Conservation (phyloP, 2,888 invertebrate genomes). For the Agapostemon virescens region DNA sequence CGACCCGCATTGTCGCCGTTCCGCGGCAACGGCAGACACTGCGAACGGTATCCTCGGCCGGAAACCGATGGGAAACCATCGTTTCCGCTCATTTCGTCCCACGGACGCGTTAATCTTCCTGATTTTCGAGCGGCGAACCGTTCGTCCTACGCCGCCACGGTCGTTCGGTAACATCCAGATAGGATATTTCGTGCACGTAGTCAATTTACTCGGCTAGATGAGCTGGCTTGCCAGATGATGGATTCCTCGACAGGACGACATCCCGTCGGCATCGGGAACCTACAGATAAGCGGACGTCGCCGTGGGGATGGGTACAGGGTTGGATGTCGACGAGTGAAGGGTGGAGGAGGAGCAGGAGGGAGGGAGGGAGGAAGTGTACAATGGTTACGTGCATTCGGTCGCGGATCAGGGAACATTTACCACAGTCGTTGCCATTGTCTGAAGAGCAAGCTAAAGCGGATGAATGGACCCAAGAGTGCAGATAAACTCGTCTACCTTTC, state of each 20-base stretch:
- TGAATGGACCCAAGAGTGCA: not conserved
- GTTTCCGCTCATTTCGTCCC: slow-evolving; percentile 51
- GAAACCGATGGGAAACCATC: slow-evolving; percentile 51
- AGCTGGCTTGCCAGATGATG: slow-evolving; percentile 65
- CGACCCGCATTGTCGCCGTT: not conserved
- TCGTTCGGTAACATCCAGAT: slow-evolving; percentile 48
- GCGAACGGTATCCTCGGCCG: slow-evolving; percentile 17
- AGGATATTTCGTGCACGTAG: slow-evolving; percentile 76
- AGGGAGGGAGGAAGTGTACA: not conserved
- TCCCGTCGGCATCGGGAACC: slow-evolving; percentile 39
- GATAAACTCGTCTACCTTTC: slow-evolving; percentile 10
- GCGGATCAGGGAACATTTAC: slow-evolving; percentile 24
- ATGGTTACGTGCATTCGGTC: not conserved
- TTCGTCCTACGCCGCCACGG: slow-evolving; percentile 32
- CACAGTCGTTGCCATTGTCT: slow-evolving; percentile 19
- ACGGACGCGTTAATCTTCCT: slow-evolving; percentile 63
- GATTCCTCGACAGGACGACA: slow-evolving; percentile 63
- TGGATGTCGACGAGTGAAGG: no score
- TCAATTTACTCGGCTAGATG: slow-evolving; percentile 72
- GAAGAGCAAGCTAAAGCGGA: slow-evolving; percentile 3
- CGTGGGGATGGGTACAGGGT: no score
- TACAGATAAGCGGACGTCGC: slow-evolving; percentile 34
- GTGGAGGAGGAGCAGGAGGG: not conserved
- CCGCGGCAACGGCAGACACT: not conserved
- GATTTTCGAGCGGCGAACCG: slow-evolving; percentile 41